Base-by-base conservation (phyloP, 1,140 invertebrate genomes). In the Bombus sylvicola region DNA sequence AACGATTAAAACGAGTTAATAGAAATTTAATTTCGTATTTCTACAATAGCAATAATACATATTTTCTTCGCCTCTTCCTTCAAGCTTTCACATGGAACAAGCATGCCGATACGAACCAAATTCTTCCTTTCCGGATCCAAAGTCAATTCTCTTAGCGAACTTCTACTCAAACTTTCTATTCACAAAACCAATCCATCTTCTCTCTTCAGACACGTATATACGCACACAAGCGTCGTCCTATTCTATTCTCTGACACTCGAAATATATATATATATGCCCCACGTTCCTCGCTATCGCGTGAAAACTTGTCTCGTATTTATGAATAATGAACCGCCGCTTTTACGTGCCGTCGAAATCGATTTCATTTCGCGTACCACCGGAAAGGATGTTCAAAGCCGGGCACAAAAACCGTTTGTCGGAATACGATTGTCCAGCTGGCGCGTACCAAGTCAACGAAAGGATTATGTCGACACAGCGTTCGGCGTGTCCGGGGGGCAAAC, bases 401-500 rank as follows among this genome's bases (percentile, higher is more conserved):
- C 4, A 22, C 34, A 43, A 74, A 73, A 81, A 73, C 39, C 57
- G 43, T 83, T 83, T 57, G 59, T 28, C 28, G 43, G 15, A 43
- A 28, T 25, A 34, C 37, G 74, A 59, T 69, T 59, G 81, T 83
- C 37, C 81, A 6, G 6, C 8, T 18, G 28, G 15, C 13, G 53
- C 4, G 34, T 12, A 41, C 37, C 59, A 83, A 83, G 81, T 28
- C 25, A 39, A 41, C 64, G 73, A 69, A 77, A 28, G 64, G 73
- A 43, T 69, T 69, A n/a, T 64, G 72, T 41, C 41, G 59, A 62
- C 64, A n/a, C 10, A 5, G 41, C n/a, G 77, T 53, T 71, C 73
- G 88, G 80, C 53, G 57, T 3, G 68, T 69, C 62, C 68, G 76
- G 53, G 68, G 69, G 64, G 34, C 47, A 66, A 83, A 89, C 84